These are phyloP conservation scores for Cavia porcellus DNA, from an alignment of 2,113 vertebrate genomes.

Conservation along the genomic window DNA sequence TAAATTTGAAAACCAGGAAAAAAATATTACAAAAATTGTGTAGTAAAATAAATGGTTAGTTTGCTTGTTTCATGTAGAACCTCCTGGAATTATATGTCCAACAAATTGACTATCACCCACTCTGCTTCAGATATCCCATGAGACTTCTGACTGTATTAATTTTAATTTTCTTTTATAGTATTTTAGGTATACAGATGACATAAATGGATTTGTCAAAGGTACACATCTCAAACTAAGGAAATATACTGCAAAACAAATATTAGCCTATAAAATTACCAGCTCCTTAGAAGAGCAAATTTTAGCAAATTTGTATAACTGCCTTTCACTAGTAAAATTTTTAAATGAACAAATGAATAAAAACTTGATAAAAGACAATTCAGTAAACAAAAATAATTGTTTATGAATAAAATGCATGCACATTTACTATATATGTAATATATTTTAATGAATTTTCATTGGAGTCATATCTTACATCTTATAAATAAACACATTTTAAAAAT, in stretches of 20 bases:
- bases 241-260: not conserved
- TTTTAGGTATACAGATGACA: not conserved
- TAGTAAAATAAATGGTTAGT: not conserved
- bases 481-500: not conserved
- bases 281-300: not conserved
- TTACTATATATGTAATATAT: not conserved
- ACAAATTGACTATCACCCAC: not conserved
- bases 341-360: not conserved
- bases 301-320: not conserved
- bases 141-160: not conserved
- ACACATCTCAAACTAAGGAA: not conserved
- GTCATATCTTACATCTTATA: not conserved
- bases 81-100: not conserved
- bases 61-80: not conserved
- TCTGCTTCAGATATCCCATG: not conserved
- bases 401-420: not conserved
- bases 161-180: slow-evolving; percentile 1
- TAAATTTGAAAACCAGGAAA: not conserved
- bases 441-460: not conserved
- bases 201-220: not conserved
- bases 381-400: not conserved
- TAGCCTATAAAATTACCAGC: not conserved
- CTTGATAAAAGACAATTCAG: not conserved
- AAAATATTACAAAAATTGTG: not conserved
- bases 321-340: not conserved